phyloP scores from a whole-genome alignment of 2,113 vertebrate species.

The Ochotona curzoniae region DNA sequence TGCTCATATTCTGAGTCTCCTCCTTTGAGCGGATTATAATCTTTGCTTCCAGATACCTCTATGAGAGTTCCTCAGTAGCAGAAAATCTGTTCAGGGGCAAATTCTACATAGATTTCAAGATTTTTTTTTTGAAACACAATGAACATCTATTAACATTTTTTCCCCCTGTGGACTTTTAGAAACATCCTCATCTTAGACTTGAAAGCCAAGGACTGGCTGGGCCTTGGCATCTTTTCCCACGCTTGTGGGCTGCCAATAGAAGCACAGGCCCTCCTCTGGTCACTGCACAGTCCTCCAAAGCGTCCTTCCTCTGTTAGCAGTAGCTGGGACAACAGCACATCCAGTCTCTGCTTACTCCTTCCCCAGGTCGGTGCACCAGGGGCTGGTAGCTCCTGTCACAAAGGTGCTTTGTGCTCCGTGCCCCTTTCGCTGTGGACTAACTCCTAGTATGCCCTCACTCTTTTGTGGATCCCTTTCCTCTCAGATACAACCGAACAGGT shows the following conservation, averaged over 20 bases:
- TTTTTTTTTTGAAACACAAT: too few relatives aligned
- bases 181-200: background rate
- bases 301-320: conserved; percentile 62
- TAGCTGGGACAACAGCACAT: conserved; percentile 71
- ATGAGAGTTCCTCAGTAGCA: too few relatives aligned
- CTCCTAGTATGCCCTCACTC: conserved; percentile 85
- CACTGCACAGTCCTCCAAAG: conserved; percentile 52
- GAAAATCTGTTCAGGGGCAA: too few relatives aligned
- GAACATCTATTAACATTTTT: too few relatives aligned
- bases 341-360: conserved; percentile 59
- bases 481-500: conserved; percentile 91
- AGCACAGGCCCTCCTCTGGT: conserved; percentile 55
- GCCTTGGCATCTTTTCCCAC: background rate
- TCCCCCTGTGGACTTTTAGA: too few relatives aligned
- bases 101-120: too few relatives aligned
- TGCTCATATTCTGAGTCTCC: background rate
- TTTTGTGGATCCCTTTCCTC: conserved; percentile 84
- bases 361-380: conserved; percentile 75
- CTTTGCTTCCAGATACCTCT: background rate
- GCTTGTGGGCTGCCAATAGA: background rate
- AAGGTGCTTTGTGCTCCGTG: conserved; percentile 84
- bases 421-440: conserved; percentile 68
- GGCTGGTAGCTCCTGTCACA: conserved; percentile 76
- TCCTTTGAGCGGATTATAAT: background rate
- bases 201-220: background rate